Conservation (phyloP, 1,140 invertebrate species). For the Lepidurus couesii region DNA sequence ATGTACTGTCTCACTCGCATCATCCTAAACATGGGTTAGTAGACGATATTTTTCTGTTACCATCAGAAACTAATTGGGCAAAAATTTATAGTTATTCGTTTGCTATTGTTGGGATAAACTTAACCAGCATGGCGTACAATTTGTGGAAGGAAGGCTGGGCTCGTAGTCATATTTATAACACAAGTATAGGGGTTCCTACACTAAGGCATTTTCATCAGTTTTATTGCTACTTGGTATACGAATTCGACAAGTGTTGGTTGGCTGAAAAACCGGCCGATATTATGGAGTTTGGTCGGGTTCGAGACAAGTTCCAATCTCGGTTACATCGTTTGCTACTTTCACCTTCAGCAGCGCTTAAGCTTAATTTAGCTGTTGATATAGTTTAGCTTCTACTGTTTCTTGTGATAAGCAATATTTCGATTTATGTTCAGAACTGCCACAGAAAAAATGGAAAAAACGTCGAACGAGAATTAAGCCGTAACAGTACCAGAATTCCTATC, state of each 20-base stretch:
- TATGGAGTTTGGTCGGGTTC: constrained; percentile 87
- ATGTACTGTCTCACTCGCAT: constrained; percentile 77
- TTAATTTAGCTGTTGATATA: constrained; percentile 62
- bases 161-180: constrained; percentile 89
- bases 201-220: constrained; percentile 84
- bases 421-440: not conserved
- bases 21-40: constrained; percentile 77
- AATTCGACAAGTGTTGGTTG: constrained; percentile 91
- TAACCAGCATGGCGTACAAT: constrained; percentile 82
- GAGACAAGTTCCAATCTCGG: constrained; percentile 72
- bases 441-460: too few relatives aligned
- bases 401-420: not conserved
- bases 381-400: constrained; percentile 37
- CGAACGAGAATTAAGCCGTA: too few relatives aligned
- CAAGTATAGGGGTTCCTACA: constrained; percentile 54
- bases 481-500: too few relatives aligned
- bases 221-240: constrained; percentile 88
- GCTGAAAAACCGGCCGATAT: constrained; percentile 82
- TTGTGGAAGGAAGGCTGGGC: constrained; percentile 73
- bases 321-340: constrained; percentile 59
- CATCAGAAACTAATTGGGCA: constrained; percentile 39
- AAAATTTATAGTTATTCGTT: constrained; percentile 52
- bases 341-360: constrained; percentile 60
- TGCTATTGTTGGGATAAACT: constrained; percentile 82
- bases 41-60: constrained; percentile 49